Evolutionary conservation across 2,888 invertebrate species (phyloP), one percentile per base, ranked within the genome.

Genomic region (Dione juno): DNA sequence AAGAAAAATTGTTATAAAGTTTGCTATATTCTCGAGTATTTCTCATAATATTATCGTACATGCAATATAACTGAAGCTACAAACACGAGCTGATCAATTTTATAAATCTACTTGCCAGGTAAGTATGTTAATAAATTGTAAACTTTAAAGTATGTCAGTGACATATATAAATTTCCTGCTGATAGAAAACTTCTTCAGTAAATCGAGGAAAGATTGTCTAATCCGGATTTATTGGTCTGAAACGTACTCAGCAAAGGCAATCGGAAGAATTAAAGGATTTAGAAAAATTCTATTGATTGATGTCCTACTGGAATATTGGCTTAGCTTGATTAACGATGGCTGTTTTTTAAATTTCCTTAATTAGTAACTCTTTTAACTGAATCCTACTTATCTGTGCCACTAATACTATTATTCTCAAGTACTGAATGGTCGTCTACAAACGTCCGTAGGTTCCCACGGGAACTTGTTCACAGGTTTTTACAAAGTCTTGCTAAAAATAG

Each of bases 241-340:
- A 78, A 68, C 76, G 70, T 77, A 77, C 72, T 76, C 74, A 77
- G 82, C 80, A 82, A 85, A 81, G 81, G 81, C 76, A 75, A 78
- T 78, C 76, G 76, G 79, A 79, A 80, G 87, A 81, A 84, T 88
- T 87, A 87, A 87, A 86, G 85, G 89, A 86, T 88, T 88, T 86
- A 77, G 80, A 69, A 73, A 81, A 86, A 81, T 82, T 78, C 76
- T 77, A n/a, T 79, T 84, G 82, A 87, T 83, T 82, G 84, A 86
- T 82, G 80, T 79, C 76, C 74, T 76, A 78, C 80, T 79, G 77
- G 45, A 61, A 82, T 66, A 57, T 37, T 48, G 58, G 52, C 67
- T 41, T 40, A 59, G 19, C 11, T 66, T 40, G 52, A 13, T 35
- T 35, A 54, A 63, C 37, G 43, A 43, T 53, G 14, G 9, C 19